Evolutionary conservation across 2,888 invertebrate genomes (phyloP).

Genomic region (Ectemnius continuus): DNA sequence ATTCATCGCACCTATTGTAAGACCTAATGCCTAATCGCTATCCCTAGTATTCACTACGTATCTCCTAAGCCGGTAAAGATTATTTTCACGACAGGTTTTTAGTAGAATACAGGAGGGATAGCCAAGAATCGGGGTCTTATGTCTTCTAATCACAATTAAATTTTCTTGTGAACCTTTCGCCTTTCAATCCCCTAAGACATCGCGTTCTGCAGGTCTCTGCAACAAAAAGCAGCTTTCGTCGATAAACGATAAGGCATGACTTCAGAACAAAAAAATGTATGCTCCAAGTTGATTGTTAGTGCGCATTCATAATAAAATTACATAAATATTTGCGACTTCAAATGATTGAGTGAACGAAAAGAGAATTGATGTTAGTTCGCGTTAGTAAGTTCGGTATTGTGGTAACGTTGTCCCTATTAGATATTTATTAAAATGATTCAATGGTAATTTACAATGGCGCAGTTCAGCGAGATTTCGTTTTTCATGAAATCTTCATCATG

Average conservation of each 20-base stretch:
- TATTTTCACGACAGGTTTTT: neutral
- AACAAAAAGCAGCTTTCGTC: too few species aligned
- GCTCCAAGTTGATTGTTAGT: too few species aligned
- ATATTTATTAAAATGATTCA: conserved; percentile 15
- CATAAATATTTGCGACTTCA: conserved; percentile 12
- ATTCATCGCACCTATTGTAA: conserved; percentile 27
- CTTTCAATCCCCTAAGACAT: too few species aligned
- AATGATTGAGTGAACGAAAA: neutral
- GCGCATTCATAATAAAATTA: too few species aligned
- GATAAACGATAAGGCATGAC: too few species aligned
- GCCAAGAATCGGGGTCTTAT: neutral
- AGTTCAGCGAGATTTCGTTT: conserved; percentile 1
- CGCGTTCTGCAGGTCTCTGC: too few species aligned
- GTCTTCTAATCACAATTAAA: neutral
- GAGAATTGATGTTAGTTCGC: neutral
- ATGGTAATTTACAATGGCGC: conserved; percentile 9
- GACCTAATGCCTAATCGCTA: conserved; percentile 27
- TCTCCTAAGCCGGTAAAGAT: neutral
- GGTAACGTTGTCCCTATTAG: neutral
- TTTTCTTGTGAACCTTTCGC: neutral
- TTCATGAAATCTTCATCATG: neutral
- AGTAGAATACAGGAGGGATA: conserved; percentile 4
- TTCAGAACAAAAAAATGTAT: too few species aligned
- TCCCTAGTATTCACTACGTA: conserved; percentile 14
- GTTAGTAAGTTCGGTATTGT: neutral